phyloP scores from a whole-genome alignment of 2,888 invertebrate species.

The Plebejus anna region DNA sequence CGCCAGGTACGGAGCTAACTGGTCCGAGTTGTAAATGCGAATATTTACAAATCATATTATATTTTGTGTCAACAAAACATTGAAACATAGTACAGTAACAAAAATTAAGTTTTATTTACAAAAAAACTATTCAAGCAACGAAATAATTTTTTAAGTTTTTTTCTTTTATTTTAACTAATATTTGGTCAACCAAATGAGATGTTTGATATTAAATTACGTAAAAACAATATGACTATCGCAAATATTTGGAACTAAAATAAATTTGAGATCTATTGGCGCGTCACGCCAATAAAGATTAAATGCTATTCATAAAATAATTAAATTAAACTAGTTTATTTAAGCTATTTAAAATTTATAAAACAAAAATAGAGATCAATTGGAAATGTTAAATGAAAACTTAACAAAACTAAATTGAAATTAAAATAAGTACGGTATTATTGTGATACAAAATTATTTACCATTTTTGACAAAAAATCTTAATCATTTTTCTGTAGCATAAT shows the following conservation, averaged over 20 bases:
- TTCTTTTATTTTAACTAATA: constrained; percentile 61
- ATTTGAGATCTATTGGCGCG: constrained; percentile 66
- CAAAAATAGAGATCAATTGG: constrained; percentile 73
- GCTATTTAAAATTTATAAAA: constrained; percentile 65
- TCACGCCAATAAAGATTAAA: constrained; percentile 48
- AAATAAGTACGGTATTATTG: constrained; percentile 16
- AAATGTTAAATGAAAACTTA: constrained; percentile 71
- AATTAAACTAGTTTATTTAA: constrained; percentile 66
- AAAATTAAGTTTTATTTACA: constrained; percentile 43
- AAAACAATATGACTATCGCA: constrained; percentile 66
- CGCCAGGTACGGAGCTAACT: no score
- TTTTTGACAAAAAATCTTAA: not conserved
- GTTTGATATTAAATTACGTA: constrained; percentile 41
- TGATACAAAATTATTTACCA: not conserved
- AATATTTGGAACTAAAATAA: constrained; percentile 74
- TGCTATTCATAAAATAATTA: constrained; percentile 55
- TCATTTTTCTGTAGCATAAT: not conserved
- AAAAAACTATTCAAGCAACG: constrained; percentile 29
- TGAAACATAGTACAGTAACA: constrained; percentile 50
- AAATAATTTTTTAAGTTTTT: constrained; percentile 41
- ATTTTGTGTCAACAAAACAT: constrained; percentile 50
- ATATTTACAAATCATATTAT: constrained; percentile 26
- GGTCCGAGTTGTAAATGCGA: not conserved
- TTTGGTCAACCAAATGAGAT: constrained; percentile 64
- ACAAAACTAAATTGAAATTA: constrained; percentile 54